Base-by-base conservation (phyloP, 2,113 vertebrate species). In the Porphyrio hochstetteri region DNA sequence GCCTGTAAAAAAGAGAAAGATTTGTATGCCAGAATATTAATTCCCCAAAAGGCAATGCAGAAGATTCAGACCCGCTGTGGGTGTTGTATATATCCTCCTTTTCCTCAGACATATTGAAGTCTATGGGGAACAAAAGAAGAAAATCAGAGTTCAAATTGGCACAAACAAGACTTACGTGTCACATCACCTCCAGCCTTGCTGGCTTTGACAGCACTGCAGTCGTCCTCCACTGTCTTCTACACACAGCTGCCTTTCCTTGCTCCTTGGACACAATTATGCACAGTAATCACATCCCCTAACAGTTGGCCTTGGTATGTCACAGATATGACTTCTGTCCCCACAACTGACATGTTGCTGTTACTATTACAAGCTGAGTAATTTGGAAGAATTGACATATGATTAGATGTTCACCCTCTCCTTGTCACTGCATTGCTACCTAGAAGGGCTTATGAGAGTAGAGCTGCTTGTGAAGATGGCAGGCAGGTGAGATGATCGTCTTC, bases 341-440 rank as follows among this genome's bases (percentile, higher is more conserved):
- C 35, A 57, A 52, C 35, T 3, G 20, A 7, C n/a, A 14, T 0
- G 0, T 17, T 38, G 67, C 36, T 85, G 35, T 23, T 55, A 23
- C 48, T 53, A 2, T n/a, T 60, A 4, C 1, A 65, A 48, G 7
- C 44, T 85, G 38, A 16, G 27, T 44, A 7, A 71, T 59, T 63
- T 81, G 52, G 36, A 74, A 11, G 36, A 72, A 70, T 17, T 64
- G 81, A 42, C 35, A 5, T 13, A 16, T 24, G 11, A 57, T 24
- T 7, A 53, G 36, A 53, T 31, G 19, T 63, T 93, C 5, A 12
- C 24, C 21, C 61, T 48, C 67, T 48, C 36, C 20, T 23, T 67
- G n/a, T 16, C 46, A 8, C 3, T 28, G 46, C 40, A n/a, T 0
- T 19, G 29, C 48, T 61, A 21, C 77, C 40, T 27, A 19, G 65